These are phyloP conservation scores for Babylonia areolata DNA, from an alignment of 1,140 invertebrate genomes.

Conservation along the genomic window DNA sequence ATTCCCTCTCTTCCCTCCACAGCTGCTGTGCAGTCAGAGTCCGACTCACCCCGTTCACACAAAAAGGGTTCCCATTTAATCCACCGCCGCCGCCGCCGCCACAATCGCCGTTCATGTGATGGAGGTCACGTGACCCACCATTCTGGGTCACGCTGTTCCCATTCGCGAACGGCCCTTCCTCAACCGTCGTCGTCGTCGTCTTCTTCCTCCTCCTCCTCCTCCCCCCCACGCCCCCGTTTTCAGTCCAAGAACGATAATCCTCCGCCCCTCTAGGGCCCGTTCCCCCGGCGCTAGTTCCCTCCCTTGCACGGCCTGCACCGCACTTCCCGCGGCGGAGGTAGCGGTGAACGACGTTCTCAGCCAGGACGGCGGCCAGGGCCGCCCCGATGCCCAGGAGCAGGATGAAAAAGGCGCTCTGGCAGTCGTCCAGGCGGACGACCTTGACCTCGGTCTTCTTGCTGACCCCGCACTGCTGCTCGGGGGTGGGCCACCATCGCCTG, in stretches of 20 bases:
- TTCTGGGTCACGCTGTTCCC: background rate
- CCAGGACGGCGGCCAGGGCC: background rate
- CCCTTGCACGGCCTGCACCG: too few relatives aligned
- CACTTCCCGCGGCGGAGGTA: background rate
- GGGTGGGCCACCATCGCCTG: background rate
- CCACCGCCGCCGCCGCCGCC: too few relatives aligned
- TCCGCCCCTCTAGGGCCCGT: background rate
- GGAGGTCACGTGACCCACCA: background rate
- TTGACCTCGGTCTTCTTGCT: constrained; percentile 11
- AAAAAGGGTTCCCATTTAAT: too few relatives aligned
- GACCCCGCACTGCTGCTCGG: background rate
- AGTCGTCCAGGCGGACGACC: background rate
- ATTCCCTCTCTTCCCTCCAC: background rate
- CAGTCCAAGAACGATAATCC: background rate
- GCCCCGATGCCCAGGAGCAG: constrained; percentile 16
- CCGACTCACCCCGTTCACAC: background rate
- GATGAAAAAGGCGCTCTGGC: constrained; percentile 32
- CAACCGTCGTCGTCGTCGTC: too few relatives aligned
- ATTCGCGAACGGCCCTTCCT: too few relatives aligned
- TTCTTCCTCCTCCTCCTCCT: too few relatives aligned
- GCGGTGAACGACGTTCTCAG: background rate
- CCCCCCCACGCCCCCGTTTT: too few relatives aligned
- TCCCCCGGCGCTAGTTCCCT: background rate
- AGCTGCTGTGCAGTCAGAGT: background rate
- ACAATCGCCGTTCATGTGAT: background rate